phyloP scores from a whole-genome alignment of 1,140 invertebrate genomes.

The Maniola jurtina region DNA sequence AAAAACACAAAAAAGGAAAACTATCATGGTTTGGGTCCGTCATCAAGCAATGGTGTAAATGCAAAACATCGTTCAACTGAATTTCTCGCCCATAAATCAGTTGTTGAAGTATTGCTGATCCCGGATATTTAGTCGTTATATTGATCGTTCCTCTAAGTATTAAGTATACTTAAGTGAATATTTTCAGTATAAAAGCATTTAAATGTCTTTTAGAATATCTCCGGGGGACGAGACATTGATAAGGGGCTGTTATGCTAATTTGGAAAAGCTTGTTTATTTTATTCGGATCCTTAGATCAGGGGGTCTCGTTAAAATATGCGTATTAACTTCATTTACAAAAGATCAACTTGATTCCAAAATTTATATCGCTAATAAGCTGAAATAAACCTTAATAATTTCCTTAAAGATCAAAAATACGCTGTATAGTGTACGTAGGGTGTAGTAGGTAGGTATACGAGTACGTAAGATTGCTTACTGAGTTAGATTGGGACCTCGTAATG shows the following conservation, averaged over 20 bases:
- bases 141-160: no score
- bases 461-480: background rate
- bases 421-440: no score
- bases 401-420: background rate
- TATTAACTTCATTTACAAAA: slow-evolving; percentile 14
- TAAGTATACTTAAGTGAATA: no score
- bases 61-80: no score
- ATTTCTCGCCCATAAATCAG: no score
- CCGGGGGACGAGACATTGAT: background rate
- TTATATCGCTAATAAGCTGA: background rate
- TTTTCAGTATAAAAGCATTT: background rate
- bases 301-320: background rate
- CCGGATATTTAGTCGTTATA: no score
- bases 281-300: background rate
- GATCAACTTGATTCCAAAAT: slow-evolving; percentile 8
- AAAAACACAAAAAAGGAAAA: no score
- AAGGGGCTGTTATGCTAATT: background rate
- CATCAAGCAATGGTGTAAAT: no score
- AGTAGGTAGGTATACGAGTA: no score
- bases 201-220: background rate
- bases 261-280: background rate
- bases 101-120: no score
- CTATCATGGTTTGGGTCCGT: no score
- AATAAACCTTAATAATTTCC: background rate
- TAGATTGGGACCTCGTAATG: background rate